These are phyloP conservation scores for Lamellibrachia columna DNA, from an alignment of 2,888 invertebrate genomes.

Conservation along the genomic window DNA sequence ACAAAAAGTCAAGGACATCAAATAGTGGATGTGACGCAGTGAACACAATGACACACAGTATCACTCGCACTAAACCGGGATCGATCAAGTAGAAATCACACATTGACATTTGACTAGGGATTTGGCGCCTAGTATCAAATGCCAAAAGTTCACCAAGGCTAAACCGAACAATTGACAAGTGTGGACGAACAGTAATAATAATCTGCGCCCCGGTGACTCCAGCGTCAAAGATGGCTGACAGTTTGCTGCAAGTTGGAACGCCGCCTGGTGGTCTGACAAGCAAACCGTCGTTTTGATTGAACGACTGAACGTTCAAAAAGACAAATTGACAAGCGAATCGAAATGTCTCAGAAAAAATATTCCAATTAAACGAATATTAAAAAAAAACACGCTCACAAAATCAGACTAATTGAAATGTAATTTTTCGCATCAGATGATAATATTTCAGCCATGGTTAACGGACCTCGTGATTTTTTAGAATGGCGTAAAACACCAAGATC, in stretches of 20 bases:
- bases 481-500: background rate
- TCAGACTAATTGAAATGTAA: background rate
- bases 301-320: background rate
- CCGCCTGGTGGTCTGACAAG: background rate
- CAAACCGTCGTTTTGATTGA: background rate
- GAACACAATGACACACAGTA: background rate
- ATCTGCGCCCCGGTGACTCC: background rate
- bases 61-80: background rate
- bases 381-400: background rate
- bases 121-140: background rate
- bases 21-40: background rate
- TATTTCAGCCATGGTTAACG: background rate
- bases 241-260: background rate
- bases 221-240: background rate
- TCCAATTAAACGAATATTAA: background rate
- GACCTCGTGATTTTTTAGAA: background rate
- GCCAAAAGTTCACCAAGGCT: background rate
- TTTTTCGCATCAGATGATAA: background rate
- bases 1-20: background rate
- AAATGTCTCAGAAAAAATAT: background rate
- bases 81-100: background rate
- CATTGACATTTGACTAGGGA: background rate
- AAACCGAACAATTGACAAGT: background rate
- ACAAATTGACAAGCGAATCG: too few species aligned
- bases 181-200: background rate